These are phyloP conservation scores for Leucophenga montana DNA, from an alignment of 2,888 invertebrate genomes.

Conservation along the genomic window DNA sequence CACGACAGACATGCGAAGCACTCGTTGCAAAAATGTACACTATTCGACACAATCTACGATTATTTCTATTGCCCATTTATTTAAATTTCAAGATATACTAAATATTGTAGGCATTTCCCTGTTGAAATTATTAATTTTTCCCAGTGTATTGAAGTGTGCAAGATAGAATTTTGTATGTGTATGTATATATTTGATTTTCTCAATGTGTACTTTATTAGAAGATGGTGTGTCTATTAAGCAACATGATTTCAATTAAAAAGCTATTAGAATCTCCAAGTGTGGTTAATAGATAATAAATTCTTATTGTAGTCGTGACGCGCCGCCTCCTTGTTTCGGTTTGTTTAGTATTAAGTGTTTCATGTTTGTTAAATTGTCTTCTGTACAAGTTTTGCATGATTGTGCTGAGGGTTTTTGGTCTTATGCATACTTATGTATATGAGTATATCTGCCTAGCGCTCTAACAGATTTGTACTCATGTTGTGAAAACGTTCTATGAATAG, in stretches of 20 bases:
- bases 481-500: too few relatives aligned
- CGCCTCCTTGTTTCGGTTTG: too few relatives aligned
- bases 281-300: constrained; percentile 5
- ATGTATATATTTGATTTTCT: too few relatives aligned
- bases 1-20: neutral
- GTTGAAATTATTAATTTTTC: neutral
- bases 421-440: too few relatives aligned
- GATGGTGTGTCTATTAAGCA: neutral
- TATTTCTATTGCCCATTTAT: neutral
- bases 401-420: too few relatives aligned
- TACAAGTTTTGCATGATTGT: too few relatives aligned
- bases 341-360: too few relatives aligned
- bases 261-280: constrained; percentile 11
- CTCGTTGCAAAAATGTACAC: too few relatives aligned
- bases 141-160: neutral
- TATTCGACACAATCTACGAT: neutral
- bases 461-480: too few relatives aligned
- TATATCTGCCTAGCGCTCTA: too few relatives aligned
- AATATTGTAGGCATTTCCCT: neutral
- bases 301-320: neutral
- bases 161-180: neutral
- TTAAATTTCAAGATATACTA: neutral
- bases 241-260: constrained; percentile 2
- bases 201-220: too few relatives aligned
- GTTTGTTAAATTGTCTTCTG: too few relatives aligned